phyloP scores from a whole-genome alignment of 2,888 invertebrate species.

The Exocentrus adspersus region DNA sequence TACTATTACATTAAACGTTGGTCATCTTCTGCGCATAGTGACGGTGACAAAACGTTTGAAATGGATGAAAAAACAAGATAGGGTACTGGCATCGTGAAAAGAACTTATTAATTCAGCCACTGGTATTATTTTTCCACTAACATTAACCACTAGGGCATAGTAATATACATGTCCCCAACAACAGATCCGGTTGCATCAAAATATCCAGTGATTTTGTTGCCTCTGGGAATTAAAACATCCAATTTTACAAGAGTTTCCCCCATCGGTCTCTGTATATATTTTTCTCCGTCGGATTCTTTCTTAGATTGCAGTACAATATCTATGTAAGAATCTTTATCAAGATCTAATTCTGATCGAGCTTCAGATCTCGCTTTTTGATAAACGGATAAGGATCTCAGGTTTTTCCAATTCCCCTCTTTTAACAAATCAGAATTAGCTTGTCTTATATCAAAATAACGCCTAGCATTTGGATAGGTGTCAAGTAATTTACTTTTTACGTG shows the following conservation, averaged over 20 bases:
- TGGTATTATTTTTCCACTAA: background rate
- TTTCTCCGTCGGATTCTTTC: background rate
- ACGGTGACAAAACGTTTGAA: background rate
- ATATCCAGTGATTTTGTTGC: background rate
- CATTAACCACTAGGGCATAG: background rate
- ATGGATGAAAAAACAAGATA: background rate
- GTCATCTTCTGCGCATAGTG: background rate
- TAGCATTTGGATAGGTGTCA: background rate
- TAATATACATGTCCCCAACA: background rate
- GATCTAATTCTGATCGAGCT: background rate
- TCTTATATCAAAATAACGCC: background rate
- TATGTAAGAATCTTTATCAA: background rate
- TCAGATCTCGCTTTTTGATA: conserved; percentile 1
- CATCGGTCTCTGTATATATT: background rate
- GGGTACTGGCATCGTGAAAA: background rate
- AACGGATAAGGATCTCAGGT: background rate
- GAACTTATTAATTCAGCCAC: background rate
- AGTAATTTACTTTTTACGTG: background rate
- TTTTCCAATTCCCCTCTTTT: background rate
- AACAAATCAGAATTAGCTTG: background rate
- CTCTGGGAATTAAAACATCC: background rate
- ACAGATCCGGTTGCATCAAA: background rate
- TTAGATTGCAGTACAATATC: background rate
- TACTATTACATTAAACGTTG: conserved; percentile 6
- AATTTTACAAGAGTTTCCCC: background rate